Base-by-base conservation (phyloP, 2,113 vertebrate species). In the Pimephales promelas region DNA sequence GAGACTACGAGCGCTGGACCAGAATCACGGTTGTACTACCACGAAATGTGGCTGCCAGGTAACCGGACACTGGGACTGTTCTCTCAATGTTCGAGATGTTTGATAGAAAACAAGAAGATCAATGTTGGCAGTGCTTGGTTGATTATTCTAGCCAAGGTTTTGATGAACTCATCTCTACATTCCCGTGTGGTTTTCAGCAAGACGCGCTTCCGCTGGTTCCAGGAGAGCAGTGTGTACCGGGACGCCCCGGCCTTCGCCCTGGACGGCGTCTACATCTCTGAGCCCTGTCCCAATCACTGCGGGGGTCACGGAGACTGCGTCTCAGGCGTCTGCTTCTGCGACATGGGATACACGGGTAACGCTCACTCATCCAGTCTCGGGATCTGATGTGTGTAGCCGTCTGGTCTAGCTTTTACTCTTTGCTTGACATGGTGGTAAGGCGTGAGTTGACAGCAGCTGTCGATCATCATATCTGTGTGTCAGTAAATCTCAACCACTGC, bases 121-220 rank as follows among this genome's bases (percentile, higher is more conserved):
- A 54, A 22, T 0, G 52, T 54, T 54, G 20, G 4, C 52, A 9
- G 18, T 54, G 52, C 11, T 43, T 2, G 49, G 20, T 45, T 36
- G 1, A 31, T 75, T 9, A 10, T 28, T 71, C 22, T 43, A 71
- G n/a, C 40, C 20, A 3, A 40, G 26, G 70, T 47, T 43, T 72
- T 16, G 36, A 24, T 45, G 36, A 71, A 5, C 36, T 71, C 10
- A 2, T 80, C 43, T 47, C 10, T 20, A 10, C 52, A n/a, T 24
- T 26, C 16, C 14, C 43, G 74, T 5, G 5, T 56, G n/a, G 81
- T 13, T 79, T 88, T 85, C 89, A 99, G 98, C 89, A 99, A 99
- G 92, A 99, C 96, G 2, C 94, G 97, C 68, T 99, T 99, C 92
- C 97, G 98, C 31, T 99, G 98, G 98, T 97, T 99, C 90, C 98